Evolutionary conservation across 1,140 invertebrate genomes (phyloP).

Genomic region (Drosophila mayri): DNA sequence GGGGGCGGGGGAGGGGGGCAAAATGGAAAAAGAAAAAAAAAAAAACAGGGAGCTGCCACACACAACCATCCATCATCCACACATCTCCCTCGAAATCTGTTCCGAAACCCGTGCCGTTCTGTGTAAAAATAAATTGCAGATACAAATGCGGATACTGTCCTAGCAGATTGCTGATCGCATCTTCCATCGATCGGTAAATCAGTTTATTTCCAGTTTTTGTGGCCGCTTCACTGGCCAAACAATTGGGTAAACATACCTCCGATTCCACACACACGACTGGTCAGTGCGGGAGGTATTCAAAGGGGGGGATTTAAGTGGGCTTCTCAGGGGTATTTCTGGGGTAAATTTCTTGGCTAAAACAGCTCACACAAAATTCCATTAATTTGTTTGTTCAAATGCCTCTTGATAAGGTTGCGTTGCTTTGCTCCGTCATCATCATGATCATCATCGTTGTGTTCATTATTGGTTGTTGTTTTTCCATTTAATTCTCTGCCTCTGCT

Average conservation of each 20-base stretch:
- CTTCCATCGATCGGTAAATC: not conserved
- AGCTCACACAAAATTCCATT: not conserved
- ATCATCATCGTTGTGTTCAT: constrained; percentile 30
- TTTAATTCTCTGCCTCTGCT: constrained; percentile 51
- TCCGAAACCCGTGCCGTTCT: constrained; percentile 36
- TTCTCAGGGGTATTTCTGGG: fast-evolving
- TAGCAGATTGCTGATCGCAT: constrained; percentile 4
- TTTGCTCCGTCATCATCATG: constrained; percentile 22
- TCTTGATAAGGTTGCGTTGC: constrained; percentile 29
- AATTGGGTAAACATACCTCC: constrained; percentile 25
- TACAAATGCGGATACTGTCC: constrained; percentile 3
- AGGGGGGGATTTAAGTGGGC: not conserved
- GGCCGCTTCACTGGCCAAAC: not conserved
- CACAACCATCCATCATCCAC: not conserved
- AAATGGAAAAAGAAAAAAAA: too few relatives aligned
- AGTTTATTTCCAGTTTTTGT: constrained; percentile 9
- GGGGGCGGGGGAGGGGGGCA: too few relatives aligned
- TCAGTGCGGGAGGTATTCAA: too few relatives aligned
- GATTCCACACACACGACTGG: not conserved
- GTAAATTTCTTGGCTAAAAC: too few relatives aligned
- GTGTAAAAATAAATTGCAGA: constrained; percentile 27
- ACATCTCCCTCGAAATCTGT: constrained; percentile 33
- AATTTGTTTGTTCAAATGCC: constrained; percentile 17
- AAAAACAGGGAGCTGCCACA: too few relatives aligned
- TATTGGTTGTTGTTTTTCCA: constrained; percentile 48